These are phyloP conservation scores for Megaceryle torquata DNA, from an alignment of 2,113 vertebrate species.

Conservation along the genomic window DNA sequence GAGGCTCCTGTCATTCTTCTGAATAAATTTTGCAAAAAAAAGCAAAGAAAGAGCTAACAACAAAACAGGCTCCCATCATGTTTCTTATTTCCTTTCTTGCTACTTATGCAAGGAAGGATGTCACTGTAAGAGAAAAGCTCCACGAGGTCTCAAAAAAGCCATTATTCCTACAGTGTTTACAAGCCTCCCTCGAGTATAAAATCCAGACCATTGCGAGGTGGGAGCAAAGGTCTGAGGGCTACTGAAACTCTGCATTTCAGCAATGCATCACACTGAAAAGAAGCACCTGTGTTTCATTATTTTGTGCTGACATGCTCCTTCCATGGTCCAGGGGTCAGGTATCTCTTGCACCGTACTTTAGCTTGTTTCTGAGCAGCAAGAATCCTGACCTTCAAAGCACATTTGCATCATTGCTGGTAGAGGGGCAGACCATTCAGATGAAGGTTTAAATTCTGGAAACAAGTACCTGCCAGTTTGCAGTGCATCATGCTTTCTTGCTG, in stretches of 20 bases:
- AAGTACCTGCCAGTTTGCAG: background rate
- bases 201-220: background rate
- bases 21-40: slow-evolving; percentile 19
- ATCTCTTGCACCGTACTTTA: background rate
- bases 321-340: background rate
- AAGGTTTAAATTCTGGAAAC: background rate
- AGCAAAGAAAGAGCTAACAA: slow-evolving; percentile 4
- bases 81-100: background rate
- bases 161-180: background rate
- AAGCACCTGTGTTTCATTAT: background rate
- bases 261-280: background rate
- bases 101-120: background rate
- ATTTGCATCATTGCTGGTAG: background rate
- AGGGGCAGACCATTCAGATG: background rate
- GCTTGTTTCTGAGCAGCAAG: background rate
- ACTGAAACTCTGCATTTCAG: background rate
- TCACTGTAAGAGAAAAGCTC: background rate
- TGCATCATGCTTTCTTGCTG: background rate
- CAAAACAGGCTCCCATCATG: background rate
- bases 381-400: background rate
- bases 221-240: background rate
- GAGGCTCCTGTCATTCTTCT: slow-evolving; percentile 19
- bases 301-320: background rate
- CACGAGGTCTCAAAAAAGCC: background rate
- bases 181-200: background rate